Evolutionary conservation across 2,797 vertebrate species (phyloP).

Genomic region (Petrocephalus sullivani): DNA sequence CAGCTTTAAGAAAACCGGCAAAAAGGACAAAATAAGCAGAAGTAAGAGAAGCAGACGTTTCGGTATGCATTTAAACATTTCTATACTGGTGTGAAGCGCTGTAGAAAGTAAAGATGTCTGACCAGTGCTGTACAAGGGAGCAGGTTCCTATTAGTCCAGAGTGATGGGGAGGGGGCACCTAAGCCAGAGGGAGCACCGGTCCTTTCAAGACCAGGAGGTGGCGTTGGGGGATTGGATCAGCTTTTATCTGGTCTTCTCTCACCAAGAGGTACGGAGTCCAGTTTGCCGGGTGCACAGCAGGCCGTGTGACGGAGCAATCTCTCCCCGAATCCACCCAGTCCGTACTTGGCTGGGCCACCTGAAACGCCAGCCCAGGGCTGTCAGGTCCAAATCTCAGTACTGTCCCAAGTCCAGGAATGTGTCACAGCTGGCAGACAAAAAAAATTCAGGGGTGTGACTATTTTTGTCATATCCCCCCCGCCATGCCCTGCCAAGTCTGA

Average conservation of each 20-base stretch:
- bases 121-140: slow-evolving; percentile 18
- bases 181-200: neutral
- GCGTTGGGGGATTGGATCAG: neutral
- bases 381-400: neutral
- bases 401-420: slow-evolving; percentile 4
- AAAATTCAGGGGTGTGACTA: neutral
- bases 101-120: slow-evolving; percentile 13
- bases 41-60: slow-evolving; percentile 21
- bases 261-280: neutral
- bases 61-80: slow-evolving; percentile 14
- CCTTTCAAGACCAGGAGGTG: neutral
- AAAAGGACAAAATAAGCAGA: slow-evolving; percentile 17
- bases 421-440: neutral
- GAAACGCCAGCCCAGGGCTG: neutral
- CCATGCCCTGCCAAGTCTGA: neutral
- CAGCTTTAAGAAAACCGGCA: slow-evolving; percentile 14
- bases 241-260: slow-evolving; percentile 11
- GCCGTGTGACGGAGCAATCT: neutral
- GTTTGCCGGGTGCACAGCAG: neutral
- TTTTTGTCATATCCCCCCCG: neutral
- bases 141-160: slow-evolving; percentile 8
- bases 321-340: neutral
- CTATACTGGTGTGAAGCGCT: neutral
- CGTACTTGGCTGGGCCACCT: neutral
- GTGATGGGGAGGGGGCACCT: neutral